Evolutionary conservation across 2,888 invertebrate species (phyloP), one percentile per base, ranked within the genome.

Genomic region (Idaea biselata): DNA sequence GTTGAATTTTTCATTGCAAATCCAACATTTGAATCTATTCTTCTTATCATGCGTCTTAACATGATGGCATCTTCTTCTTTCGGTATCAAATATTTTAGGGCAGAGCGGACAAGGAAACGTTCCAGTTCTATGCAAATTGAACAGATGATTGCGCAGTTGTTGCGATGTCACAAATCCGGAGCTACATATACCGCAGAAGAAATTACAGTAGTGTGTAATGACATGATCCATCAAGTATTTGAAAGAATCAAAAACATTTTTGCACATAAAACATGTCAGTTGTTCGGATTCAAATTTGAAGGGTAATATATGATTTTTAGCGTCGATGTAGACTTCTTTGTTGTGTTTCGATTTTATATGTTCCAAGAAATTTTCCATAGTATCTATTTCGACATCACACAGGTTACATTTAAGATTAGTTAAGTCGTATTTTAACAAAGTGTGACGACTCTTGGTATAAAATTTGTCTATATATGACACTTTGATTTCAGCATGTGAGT

Each of bases 371-470:
- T 67, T 57, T 5, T 72, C 58, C 4, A 78, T 60, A 1, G 55
- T 44, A 1, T 66, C 56, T 6, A 73, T 65, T 6, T 57, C 18
- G 16, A 31, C 53, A 0, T 55, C 18, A 61, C 79, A 79, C 6
- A 74, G 7, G 1, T 54, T 61, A 32, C 78, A 78, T 33, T 61
- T 62, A 0, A 87, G 66, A 0, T 65, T 66, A 0, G 88, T 86
- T 6, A 88, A 82, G 55, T 89, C 88, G 0, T 88, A 62, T 75
- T 84, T 86, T 0, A 83, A 77, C 8, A 77, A 67, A 32, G 44
- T 44, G 1, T 25, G 25, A 32, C 32, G 79, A 80, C 5, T 72
- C 64, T 0, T 67, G 68, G 79, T 60, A 54, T 67, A 64, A n/a
- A 65, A 71, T 53, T 75, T 78, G 1, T 75, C 68, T 66, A 79